Evolutionary conservation across 1,140 invertebrate species (phyloP).

Genomic region (Magallana angulata): DNA sequence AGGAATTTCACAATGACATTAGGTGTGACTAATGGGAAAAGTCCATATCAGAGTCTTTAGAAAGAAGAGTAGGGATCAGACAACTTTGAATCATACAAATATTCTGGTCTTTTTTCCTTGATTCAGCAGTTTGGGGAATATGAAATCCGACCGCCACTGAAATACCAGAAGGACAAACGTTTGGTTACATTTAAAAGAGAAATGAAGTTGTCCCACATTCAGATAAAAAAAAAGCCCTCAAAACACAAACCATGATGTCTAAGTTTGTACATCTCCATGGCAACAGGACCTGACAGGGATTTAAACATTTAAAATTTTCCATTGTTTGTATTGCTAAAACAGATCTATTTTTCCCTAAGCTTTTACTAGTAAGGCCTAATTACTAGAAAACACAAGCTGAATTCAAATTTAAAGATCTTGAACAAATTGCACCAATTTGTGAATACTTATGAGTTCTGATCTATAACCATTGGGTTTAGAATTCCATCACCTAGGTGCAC

Average conservation of each 20-base stretch:
- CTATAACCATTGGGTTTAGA: no score
- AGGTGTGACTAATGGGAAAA: constrained; percentile 20
- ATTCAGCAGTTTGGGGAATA: constrained; percentile 42
- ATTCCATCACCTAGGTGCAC: not conserved
- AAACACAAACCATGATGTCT: constrained; percentile 7
- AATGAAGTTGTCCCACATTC: not conserved
- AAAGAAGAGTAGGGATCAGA: not conserved
- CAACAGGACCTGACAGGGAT: not conserved
- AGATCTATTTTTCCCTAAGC: not conserved
- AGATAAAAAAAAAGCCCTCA: not conserved
- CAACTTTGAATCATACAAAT: constrained; percentile 39
- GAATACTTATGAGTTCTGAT: no score
- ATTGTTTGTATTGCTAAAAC: not conserved
- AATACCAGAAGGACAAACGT: constrained; percentile 31
- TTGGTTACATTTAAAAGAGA: constrained; percentile 1
- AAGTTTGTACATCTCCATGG: not conserved
- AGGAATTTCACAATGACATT: constrained; percentile 21
- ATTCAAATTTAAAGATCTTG: no score
- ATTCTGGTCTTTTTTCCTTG: constrained; percentile 41
- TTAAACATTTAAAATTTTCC: not conserved
- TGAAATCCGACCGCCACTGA: constrained; percentile 47
- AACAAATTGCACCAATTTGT: no score
- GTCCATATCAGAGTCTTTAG: constrained; percentile 22
- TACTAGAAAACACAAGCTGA: no score
- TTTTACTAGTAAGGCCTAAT: no score